Conservation (phyloP, 2,888 invertebrate species). For the Chloromyia formosa region DNA sequence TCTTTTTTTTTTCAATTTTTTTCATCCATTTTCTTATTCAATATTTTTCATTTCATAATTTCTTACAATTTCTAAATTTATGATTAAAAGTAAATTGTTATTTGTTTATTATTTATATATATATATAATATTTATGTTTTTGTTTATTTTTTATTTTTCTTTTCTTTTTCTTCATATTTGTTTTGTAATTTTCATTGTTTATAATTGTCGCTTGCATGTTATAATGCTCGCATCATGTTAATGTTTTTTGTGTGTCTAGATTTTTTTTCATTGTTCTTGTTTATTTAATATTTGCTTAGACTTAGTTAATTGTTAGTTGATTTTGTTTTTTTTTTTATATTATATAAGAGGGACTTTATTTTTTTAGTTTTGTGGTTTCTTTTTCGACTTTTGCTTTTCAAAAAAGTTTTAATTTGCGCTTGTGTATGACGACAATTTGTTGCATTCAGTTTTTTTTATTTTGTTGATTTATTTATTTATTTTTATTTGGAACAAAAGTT, state of each 20-base stretch:
- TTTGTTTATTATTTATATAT: constrained; percentile 21
- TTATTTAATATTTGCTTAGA: background rate
- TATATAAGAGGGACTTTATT: constrained; percentile 40
- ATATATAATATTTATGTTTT: constrained; percentile 17
- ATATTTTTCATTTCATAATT: background rate
- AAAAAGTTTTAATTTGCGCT: constrained; percentile 35
- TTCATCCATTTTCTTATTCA: constrained; percentile 10
- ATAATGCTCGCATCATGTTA: constrained; percentile 16
- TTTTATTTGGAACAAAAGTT: constrained; percentile 16
- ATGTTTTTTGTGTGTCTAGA: constrained; percentile 26
- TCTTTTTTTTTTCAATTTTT: background rate
- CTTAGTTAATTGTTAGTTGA: constrained; percentile 41
- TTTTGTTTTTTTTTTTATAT: constrained; percentile 45
- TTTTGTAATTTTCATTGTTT: constrained; percentile 18
- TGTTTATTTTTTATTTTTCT: too few relatives aligned
- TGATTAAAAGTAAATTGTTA: constrained; percentile 40
- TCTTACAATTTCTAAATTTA: constrained; percentile 15
- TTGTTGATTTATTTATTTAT: constrained; percentile 16
- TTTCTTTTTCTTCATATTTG: constrained; percentile 15
- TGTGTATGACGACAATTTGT: constrained; percentile 49
- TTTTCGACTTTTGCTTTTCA: constrained; percentile 40
- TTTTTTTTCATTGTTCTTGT: constrained; percentile 6
- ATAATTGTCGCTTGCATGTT: constrained; percentile 27
- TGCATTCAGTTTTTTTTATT: constrained; percentile 35
- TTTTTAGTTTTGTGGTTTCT: constrained; percentile 42